phyloP scores from a whole-genome alignment of 1,140 invertebrate genomes.

The Branchinecta lynchi region DNA sequence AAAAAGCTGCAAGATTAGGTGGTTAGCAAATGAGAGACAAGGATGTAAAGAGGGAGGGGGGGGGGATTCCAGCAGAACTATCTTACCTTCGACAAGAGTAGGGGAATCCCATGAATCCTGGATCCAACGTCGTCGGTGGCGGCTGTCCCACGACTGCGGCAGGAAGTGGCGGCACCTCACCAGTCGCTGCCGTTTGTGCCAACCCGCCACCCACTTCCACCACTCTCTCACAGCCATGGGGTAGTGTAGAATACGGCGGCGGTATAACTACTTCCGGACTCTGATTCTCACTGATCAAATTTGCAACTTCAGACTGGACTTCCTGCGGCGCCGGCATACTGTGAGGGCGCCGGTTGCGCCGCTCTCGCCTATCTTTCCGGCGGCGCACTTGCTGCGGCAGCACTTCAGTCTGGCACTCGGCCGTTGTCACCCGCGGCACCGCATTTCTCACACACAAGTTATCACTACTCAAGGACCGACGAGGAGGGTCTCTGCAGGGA shows the following conservation, averaged over 20 bases:
- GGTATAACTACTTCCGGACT: neutral
- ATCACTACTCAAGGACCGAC: constrained; percentile 6
- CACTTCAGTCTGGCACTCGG: neutral
- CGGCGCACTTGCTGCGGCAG: neutral
- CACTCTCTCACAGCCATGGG: neutral
- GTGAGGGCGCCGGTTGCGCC: neutral
- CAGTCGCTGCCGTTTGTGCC: neutral
- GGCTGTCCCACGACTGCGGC: neutral
- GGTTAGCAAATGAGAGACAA: too few relatives aligned
- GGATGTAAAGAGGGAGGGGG: too few relatives aligned
- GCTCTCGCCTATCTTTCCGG: neutral
- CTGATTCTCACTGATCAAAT: neutral
- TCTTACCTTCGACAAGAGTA: neutral
- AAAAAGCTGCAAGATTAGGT: too few relatives aligned
- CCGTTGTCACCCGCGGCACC: neutral
- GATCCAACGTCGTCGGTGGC: neutral
- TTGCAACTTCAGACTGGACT: neutral
- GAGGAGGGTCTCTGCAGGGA: neutral
- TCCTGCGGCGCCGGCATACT: constrained; percentile 1
- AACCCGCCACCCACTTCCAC: neutral
- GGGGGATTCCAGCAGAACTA: neutral
- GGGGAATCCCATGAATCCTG: constrained; percentile 2
- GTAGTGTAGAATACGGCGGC: neutral
- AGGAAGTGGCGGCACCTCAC: neutral
- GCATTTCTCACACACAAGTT: neutral